Evolutionary conservation across 2,888 invertebrate genomes (phyloP), one percentile per base, ranked within the genome.

Genomic region (Automeris io): DNA sequence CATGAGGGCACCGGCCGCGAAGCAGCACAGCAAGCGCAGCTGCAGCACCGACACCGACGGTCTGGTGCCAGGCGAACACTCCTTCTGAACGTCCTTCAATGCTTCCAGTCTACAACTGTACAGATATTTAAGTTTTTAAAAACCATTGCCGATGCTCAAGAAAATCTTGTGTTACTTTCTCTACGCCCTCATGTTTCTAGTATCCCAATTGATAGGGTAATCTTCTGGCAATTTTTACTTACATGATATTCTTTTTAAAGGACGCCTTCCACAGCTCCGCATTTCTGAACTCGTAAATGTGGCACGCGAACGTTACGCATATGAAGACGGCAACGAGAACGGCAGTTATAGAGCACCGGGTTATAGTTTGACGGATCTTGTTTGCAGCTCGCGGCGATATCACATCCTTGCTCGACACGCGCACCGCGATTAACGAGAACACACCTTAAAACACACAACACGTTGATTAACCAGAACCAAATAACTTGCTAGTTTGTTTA

Each of bases 301-400:
- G 96, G 48, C 95, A 95, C 35, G 91, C 90, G 68, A 95, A 91
- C 2, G 95, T 94, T 43, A 93, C 92, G 35, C 93, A 76, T 29
- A 94, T 93, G 64, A 95, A 93, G 6, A 93, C 87, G 13, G 95
- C 86, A 7, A 93, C 91, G 34, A 95, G 88, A 11, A 93, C 79
- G 0, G 94, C 92, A 57, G 96, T 95, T 18, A 95, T 82, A 4
- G 94, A 93, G 88, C 97, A 93, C 36, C 96, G 90, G 3, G 95
- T 91, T 46, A 97, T 96, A 29, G 94, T 95, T 54, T 93, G 91
- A 22, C 93, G 91, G 47, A 97, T 95, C 81, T 96, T 96, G 55
- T 92, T 90, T 50, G 93, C 93, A 1, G 95, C 95, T 51, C 93
- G 91, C 36, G 92, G 91, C 0, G 95, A 94, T 54, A 97, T 94